phyloP scores from a whole-genome alignment of 2,888 invertebrate species.

The Hirtodrosophila histrioides region DNA sequence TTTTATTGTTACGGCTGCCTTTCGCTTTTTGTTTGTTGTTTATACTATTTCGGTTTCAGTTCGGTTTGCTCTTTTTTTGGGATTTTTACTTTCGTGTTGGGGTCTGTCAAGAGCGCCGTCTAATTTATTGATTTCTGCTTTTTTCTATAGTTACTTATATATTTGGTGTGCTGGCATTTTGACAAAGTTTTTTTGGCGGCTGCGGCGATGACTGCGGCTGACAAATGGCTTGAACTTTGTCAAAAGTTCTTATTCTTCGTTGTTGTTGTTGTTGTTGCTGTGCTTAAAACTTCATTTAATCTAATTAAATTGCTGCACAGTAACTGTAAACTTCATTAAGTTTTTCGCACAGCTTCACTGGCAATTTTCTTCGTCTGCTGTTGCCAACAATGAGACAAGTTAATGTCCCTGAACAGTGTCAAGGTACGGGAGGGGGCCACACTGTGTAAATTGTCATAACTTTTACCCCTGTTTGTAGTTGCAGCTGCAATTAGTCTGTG shows the following conservation, averaged over 20 bases:
- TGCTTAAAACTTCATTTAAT: constrained; percentile 57
- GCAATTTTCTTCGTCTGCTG: constrained; percentile 35
- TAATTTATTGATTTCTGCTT: constrained; percentile 65
- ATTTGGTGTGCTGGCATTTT: constrained; percentile 23
- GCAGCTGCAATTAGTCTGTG: constrained; percentile 53
- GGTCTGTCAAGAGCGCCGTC: constrained; percentile 36
- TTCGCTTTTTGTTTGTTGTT: constrained; percentile 47
- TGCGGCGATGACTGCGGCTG: constrained; percentile 49
- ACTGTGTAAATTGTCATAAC: constrained; percentile 65
- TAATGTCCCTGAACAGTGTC: constrained; percentile 62
- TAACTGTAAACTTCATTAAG: constrained; percentile 61
- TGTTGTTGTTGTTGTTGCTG: constrained; percentile 19
- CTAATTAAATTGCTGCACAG: constrained; percentile 62
- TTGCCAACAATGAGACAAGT: constrained; percentile 51
- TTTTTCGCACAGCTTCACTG: constrained; percentile 24
- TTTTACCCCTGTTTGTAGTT: constrained; percentile 29
- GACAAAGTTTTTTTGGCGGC: constrained; percentile 30
- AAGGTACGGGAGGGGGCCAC: constrained; percentile 1
- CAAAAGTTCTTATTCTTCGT: constrained; percentile 24
- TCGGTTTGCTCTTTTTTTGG: constrained; percentile 15
- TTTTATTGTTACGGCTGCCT: constrained; percentile 67
- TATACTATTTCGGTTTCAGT: constrained; percentile 41
- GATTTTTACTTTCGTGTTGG: constrained; percentile 21
- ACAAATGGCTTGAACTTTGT: constrained; percentile 63
- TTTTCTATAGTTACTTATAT: constrained; percentile 15